A percentile compares a stretch with the other conserved stretches of the same genome.
Evolutionary conservation across 2,888 invertebrate species (phyloP).

Genomic region (Anagyrus pseudococci): DNA sequence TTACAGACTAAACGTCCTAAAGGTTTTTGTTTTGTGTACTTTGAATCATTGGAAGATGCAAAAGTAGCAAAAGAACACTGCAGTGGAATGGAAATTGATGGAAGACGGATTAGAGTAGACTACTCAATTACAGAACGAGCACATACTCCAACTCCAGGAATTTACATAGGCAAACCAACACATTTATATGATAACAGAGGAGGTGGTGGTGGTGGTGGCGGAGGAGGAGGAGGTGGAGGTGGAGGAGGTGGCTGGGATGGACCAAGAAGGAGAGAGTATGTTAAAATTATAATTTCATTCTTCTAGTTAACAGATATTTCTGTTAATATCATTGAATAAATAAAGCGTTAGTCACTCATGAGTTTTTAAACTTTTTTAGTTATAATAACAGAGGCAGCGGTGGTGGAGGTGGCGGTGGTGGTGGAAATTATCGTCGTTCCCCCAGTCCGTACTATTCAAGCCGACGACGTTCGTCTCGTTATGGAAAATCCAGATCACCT

Average conservation of each 20-base stretch:
- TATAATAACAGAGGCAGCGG: slow-evolving; percentile 64
- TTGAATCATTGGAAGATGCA: slow-evolving; percentile 85
- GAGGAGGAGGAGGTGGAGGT: slow-evolving; percentile 60
- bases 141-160: slow-evolving; percentile 96
- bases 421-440: slow-evolving; percentile 67
- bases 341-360: neutral
- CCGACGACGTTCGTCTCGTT: slow-evolving; percentile 69
- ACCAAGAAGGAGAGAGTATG: slow-evolving; percentile 64
- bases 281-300: slow-evolving; percentile 8
- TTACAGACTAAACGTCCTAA: slow-evolving; percentile 87
- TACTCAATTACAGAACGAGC: slow-evolving; percentile 95
- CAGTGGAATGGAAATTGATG: slow-evolving; percentile 93
- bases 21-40: slow-evolving; percentile 97
- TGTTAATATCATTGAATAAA: neutral
- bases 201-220: slow-evolving; percentile 58
- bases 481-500: slow-evolving; percentile 77
- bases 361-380: slow-evolving; percentile 49
- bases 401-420: neutral
- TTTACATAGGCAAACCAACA: slow-evolving; percentile 95
- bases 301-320: neutral
- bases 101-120: slow-evolving; percentile 91
- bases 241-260: slow-evolving; percentile 55
- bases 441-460: slow-evolving; percentile 77
- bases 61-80: slow-evolving; percentile 93
- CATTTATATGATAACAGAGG: slow-evolving; percentile 58